Evolutionary conservation across 1,140 invertebrate species (phyloP).

Genomic region (Parasteatoda tepidariorum): DNA sequence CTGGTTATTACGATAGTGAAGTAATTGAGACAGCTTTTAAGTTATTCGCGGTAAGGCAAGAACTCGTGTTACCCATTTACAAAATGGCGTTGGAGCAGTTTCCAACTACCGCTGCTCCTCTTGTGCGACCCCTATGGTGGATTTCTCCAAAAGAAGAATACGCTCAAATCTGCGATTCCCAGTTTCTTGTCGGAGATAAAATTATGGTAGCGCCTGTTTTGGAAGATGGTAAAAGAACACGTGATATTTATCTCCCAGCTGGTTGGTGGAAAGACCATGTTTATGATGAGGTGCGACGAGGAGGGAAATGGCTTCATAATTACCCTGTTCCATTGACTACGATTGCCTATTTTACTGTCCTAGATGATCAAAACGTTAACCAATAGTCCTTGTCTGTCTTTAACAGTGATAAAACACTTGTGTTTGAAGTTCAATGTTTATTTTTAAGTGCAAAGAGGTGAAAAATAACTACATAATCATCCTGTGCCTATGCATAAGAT

Average conservation of each 20-base stretch:
- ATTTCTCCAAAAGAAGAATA: constrained; percentile 83
- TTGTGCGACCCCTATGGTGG: constrained; percentile 93
- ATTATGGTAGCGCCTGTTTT: constrained; percentile 92
- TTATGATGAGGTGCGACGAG: constrained; percentile 83
- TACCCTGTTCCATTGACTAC: constrained; percentile 83
- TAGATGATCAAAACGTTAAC: no score
- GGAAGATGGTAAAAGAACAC: constrained; percentile 74
- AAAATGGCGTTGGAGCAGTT: constrained; percentile 74
- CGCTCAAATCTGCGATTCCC: constrained; percentile 82
- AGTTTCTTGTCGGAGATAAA: constrained; percentile 92
- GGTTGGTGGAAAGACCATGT: constrained; percentile 92
- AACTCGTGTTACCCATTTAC: constrained; percentile 64
- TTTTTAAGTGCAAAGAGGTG: no score
- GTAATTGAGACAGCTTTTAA: constrained; percentile 82
- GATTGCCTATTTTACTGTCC: constrained; percentile 82
- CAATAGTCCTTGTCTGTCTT: no score
- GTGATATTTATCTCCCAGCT: constrained; percentile 85
- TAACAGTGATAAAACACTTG: no score
- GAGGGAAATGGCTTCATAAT: constrained; percentile 89
- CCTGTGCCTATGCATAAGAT: no score
- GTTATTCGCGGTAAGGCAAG: constrained; percentile 76
- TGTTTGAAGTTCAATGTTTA: no score
- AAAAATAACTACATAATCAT: no score
- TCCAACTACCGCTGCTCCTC: constrained; percentile 81
- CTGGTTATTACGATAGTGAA: constrained; percentile 85